phyloP scores from a whole-genome alignment of 2,113 vertebrate genomes.

The Calypte anna region DNA sequence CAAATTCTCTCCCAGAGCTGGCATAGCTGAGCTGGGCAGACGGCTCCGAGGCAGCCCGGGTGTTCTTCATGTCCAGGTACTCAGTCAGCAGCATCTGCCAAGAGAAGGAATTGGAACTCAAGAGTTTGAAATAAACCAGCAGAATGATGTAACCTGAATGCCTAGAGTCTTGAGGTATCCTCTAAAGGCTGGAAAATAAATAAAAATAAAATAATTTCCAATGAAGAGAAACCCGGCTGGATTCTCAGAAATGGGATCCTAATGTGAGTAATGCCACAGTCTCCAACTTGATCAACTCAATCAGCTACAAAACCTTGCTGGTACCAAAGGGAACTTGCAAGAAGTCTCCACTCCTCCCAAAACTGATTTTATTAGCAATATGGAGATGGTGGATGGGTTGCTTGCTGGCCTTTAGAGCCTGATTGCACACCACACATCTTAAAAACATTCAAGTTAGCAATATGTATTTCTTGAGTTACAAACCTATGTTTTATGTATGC shows the following conservation, averaged over 20 bases:
- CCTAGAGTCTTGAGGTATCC: slow-evolving; percentile 57
- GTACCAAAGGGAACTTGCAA: background rate
- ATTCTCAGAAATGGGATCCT: fast-evolving
- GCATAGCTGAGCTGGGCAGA: slow-evolving; percentile 93
- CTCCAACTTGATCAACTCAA: background rate
- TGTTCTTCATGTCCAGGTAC: slow-evolving; percentile 99
- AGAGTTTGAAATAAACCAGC: slow-evolving; percentile 43
- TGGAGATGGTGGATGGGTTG: background rate
- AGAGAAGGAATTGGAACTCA: slow-evolving; percentile 11
- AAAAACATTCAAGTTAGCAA: background rate
- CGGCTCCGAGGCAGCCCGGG: slow-evolving; percentile 88
- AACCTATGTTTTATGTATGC: fast-evolving
- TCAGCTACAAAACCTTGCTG: background rate
- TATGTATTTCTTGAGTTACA: background rate
- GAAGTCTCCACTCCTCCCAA: background rate
- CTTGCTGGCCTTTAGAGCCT: background rate
- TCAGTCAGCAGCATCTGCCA: slow-evolving; percentile 92
- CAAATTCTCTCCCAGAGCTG: slow-evolving; percentile 93
- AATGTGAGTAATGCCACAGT: background rate
- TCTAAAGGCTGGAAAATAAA: fast-evolving
- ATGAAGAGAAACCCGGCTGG: fast-evolving
- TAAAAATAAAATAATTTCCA: background rate
- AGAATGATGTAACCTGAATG: background rate
- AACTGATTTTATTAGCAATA: fast-evolving
- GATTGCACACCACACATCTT: background rate